Percentiles rank a stretch among this genome's conserved stretches.
Evolutionary conservation across 2,888 invertebrate genomes (phyloP).

Genomic region (Carabus problematicus): DNA sequence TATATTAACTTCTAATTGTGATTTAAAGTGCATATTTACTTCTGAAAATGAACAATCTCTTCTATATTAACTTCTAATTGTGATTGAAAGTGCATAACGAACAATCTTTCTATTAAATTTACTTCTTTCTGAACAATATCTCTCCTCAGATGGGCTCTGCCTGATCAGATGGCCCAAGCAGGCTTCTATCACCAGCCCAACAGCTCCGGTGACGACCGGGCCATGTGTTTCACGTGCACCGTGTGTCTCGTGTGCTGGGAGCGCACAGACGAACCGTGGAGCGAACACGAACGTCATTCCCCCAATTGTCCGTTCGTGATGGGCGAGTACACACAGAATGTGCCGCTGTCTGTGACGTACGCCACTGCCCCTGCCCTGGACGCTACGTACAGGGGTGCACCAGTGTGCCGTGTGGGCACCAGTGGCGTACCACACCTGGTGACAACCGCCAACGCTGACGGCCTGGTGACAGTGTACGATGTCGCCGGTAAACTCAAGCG

Average conservation of each 20-base stretch:
- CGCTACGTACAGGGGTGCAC: slow-evolving; percentile 54
- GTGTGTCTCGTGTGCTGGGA: slow-evolving; percentile 97
- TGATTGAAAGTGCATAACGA: too few species aligned
- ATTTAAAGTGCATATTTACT: too few species aligned
- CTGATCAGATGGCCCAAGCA: slow-evolving; percentile 96
- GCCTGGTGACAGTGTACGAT: slow-evolving; percentile 83
- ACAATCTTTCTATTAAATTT: too few species aligned
- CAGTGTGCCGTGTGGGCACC: slow-evolving; percentile 52
- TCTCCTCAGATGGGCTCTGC: slow-evolving; percentile 96
- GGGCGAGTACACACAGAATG: slow-evolving; percentile 95
- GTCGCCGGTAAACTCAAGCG: slow-evolving; percentile 79
- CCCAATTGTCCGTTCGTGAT: slow-evolving; percentile 93
- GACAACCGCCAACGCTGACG: slow-evolving; percentile 67
- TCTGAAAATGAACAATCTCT: too few species aligned
- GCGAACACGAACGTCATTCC: slow-evolving; percentile 94
- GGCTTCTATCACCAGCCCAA: slow-evolving; percentile 96
- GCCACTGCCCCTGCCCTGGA: slow-evolving; percentile 78
- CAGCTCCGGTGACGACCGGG: slow-evolving; percentile 88
- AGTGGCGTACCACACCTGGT: slow-evolving; percentile 58
- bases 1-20: too few species aligned
- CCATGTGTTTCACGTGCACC: slow-evolving; percentile 95
- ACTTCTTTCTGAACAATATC: too few species aligned
- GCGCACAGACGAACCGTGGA: slow-evolving; percentile 96
- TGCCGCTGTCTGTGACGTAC: slow-evolving; percentile 85
- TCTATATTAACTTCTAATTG: too few species aligned